Percentiles rank a stretch among this genome's conserved stretches.
These are phyloP conservation scores for Spisula subtruncata DNA, from an alignment of 2,888 invertebrate genomes.

Conservation along the genomic window DNA sequence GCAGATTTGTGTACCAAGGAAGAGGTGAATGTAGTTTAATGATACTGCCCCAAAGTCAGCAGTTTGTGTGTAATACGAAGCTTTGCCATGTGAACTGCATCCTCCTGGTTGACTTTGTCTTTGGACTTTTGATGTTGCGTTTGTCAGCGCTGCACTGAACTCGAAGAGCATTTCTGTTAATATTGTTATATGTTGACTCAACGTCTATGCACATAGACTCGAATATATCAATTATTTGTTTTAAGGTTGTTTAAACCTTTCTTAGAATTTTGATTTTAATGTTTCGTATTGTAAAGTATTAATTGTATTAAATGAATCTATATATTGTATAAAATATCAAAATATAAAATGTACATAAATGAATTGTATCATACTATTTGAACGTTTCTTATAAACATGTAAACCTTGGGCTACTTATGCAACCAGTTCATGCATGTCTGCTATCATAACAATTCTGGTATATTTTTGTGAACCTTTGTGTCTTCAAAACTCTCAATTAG, in stretches of 20 bases:
- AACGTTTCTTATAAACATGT: background rate
- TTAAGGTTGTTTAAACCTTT: background rate
- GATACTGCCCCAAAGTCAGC: no score
- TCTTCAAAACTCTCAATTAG: constrained; percentile 2
- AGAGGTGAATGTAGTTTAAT: no score
- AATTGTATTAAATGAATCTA: background rate
- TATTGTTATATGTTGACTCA: background rate
- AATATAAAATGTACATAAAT: background rate
- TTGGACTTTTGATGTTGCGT: background rate
- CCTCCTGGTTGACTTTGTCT: background rate
- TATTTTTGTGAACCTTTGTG: constrained; percentile 14
- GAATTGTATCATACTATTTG: background rate
- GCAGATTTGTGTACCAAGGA: background rate
- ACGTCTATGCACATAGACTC: background rate
- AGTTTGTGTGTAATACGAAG: no score
- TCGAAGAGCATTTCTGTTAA: background rate
- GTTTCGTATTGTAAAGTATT: background rate
- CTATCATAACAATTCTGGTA: background rate
- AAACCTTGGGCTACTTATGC: background rate
- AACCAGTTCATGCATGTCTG: background rate
- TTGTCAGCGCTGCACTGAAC: background rate
- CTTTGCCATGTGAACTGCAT: background rate
- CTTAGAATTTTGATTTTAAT: background rate
- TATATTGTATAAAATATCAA: background rate
- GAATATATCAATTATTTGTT: background rate